These are phyloP conservation scores for Caradrina kadenii DNA, from an alignment of 2,888 invertebrate genomes.

Conservation along the genomic window DNA sequence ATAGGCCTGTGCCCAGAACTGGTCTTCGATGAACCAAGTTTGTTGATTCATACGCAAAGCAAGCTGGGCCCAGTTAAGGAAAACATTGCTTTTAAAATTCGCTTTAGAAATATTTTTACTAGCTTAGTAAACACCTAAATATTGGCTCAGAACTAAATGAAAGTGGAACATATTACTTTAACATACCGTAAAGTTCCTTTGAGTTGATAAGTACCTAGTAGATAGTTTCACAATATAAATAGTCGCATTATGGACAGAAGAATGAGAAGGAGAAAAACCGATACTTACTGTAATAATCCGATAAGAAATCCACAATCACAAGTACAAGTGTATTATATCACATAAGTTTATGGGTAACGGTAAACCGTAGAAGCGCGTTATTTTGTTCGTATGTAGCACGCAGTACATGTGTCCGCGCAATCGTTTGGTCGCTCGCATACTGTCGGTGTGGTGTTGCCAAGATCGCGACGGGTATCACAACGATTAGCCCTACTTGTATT, in stretches of 20 bases:
- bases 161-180: slow-evolving; percentile 17
- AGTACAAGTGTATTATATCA: slow-evolving; percentile 34
- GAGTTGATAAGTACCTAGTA: slow-evolving; percentile 12
- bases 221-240: background rate
- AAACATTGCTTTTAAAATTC: background rate
- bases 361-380: slow-evolving; percentile 46
- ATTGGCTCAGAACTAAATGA: slow-evolving; percentile 1
- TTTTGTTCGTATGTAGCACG: slow-evolving; percentile 48
- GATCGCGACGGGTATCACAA: slow-evolving; percentile 29
- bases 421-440: slow-evolving; percentile 54
- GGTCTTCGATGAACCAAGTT: background rate
- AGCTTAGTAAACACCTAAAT: slow-evolving; percentile 1
- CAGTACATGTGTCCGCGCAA: slow-evolving; percentile 47
- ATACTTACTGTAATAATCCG: slow-evolving; percentile 54
- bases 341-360: slow-evolving; percentile 57
- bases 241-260: background rate
- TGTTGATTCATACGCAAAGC: slow-evolving; percentile 24
- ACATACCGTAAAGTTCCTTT: slow-evolving; percentile 15
- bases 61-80: background rate
- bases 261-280: background rate
- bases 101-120: slow-evolving; percentile 4
- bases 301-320: slow-evolving; percentile 51
- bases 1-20: background rate
- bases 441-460: slow-evolving; percentile 58
- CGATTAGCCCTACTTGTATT: slow-evolving; percentile 24